Percentiles rank a stretch among this genome's conserved stretches.
Conservation (phyloP, 1,140 invertebrate genomes). For the Lucilia sericata region DNA sequence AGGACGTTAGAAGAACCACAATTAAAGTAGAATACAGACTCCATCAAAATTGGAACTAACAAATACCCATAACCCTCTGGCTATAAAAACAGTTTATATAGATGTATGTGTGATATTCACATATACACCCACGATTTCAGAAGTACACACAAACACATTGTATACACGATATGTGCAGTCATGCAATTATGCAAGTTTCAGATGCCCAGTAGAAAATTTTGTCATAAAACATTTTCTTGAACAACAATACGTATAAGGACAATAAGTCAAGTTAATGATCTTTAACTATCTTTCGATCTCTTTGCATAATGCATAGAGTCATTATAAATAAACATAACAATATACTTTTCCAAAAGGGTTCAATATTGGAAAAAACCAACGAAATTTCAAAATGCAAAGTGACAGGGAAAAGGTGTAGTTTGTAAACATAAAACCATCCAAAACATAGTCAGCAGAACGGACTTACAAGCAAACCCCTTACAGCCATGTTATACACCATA, state of each 20-base stretch:
- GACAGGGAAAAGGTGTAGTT: no score
- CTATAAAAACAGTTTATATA: background rate
- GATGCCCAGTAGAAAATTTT: background rate
- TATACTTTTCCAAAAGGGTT: no score
- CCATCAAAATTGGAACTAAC: background rate
- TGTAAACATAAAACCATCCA: no score
- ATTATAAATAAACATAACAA: no score
- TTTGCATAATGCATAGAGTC: no score
- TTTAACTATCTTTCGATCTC: no score
- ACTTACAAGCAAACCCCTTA: background rate
- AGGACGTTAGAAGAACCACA: background rate
- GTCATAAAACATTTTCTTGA: no score
- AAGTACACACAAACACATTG: background rate
- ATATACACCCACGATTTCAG: background rate
- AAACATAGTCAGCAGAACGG: no score
- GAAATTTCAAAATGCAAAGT: no score
- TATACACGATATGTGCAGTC: background rate
- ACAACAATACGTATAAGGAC: no score
- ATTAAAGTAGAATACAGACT: background rate
- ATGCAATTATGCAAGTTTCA: background rate
- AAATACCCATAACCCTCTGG: background rate
- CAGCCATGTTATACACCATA: background rate
- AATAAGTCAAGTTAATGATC: no score
- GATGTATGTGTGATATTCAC: background rate
- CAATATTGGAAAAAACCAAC: no score